phyloP scores from a whole-genome alignment of 2,797 vertebrate genomes.

The Malacoraja senta region DNA sequence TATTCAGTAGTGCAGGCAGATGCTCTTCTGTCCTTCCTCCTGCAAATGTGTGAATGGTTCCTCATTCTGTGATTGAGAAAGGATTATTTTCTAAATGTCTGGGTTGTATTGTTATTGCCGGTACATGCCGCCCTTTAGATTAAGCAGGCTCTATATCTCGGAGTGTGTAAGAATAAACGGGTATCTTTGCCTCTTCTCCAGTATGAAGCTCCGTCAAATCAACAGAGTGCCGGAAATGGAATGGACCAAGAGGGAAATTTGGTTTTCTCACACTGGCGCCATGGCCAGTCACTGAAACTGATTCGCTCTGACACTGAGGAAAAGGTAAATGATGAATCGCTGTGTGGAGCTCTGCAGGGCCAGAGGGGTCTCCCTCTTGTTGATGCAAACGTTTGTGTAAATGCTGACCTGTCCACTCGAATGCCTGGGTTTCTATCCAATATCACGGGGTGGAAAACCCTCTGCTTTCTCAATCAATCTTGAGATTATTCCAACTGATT shows the following conservation, averaged over 20 bases:
- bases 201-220: conserved; percentile 46
- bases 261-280: conserved; percentile 50
- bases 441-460: neutral
- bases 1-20: neutral
- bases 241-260: conserved; percentile 45
- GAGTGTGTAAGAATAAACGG: neutral
- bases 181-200: conserved; percentile 41
- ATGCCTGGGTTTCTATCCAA: neutral
- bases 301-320: neutral
- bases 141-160: too few species aligned
- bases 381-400: neutral
- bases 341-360: neutral
- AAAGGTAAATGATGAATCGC: neutral
- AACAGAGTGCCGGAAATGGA: conserved; percentile 54
- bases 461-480: neutral
- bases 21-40: neutral
- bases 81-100: neutral
- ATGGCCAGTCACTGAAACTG: conserved; percentile 22
- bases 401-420: neutral
- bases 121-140: neutral
- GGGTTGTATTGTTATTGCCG: neutral
- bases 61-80: neutral
- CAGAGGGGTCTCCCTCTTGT: neutral
- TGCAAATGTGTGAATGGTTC: neutral
- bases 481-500: neutral